phyloP scores from a whole-genome alignment of 2,113 vertebrate genomes.

The Anseranas semipalmata region DNA sequence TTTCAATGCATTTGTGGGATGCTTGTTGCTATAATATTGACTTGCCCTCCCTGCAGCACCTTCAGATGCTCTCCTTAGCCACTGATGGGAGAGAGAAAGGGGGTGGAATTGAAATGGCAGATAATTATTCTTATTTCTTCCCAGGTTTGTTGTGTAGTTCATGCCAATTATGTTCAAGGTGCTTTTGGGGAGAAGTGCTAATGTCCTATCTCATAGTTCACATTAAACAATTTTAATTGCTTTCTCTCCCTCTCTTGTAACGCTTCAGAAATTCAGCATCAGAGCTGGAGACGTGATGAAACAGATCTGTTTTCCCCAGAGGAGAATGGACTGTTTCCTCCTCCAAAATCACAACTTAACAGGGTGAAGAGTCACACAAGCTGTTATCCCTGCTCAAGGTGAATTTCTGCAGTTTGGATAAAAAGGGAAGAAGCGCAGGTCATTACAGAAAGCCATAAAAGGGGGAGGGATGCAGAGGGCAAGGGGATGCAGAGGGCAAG shows the following conservation, averaged over 20 bases:
- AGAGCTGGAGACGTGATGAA: not conserved
- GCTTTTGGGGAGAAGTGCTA: not conserved
- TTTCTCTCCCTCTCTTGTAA: not conserved
- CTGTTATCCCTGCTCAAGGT: not conserved
- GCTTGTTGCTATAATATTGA: not conserved
- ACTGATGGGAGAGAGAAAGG: not conserved
- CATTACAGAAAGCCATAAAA: not conserved
- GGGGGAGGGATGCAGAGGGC: not conserved
- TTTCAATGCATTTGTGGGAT: not conserved
- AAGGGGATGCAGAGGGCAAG: not conserved
- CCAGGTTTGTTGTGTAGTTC: not conserved
- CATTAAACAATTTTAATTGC: not conserved
- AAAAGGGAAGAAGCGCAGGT: not conserved
- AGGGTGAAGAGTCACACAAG: not conserved
- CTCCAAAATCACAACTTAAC: not conserved
- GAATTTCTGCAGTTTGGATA: not conserved
- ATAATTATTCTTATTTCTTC: not conserved
- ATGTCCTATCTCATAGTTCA: not conserved
- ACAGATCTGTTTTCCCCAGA: not conserved
- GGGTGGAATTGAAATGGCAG: not conserved
- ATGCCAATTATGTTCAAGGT: rapidly evolving
- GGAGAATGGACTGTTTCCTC: not conserved
- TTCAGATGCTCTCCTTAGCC: not conserved
- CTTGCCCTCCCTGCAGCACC: not conserved
- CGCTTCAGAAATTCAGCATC: not conserved